These are phyloP conservation scores for Xiphorhynchus erythropygius DNA, from an alignment of 2,797 vertebrate genomes.

Conservation along the genomic window DNA sequence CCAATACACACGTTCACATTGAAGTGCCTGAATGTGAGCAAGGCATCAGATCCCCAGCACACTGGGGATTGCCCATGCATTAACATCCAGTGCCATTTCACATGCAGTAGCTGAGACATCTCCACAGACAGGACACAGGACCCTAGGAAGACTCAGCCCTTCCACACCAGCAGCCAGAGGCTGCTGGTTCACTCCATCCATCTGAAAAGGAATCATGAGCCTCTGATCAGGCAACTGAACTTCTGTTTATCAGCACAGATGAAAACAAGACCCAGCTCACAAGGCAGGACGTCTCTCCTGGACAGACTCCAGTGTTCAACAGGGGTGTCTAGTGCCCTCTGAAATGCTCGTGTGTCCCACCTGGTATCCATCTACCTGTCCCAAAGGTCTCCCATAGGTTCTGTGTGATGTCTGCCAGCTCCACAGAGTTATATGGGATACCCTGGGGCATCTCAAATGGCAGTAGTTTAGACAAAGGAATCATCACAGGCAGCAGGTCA, in stretches of 20 bases:
- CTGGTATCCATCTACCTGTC: not conserved
- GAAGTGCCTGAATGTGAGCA: not conserved
- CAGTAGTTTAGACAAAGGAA: not conserved
- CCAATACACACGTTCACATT: rapidly evolving
- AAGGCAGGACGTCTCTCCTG: not conserved
- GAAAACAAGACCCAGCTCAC: not conserved
- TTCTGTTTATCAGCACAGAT: not conserved
- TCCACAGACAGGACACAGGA: not conserved
- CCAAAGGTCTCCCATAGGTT: not conserved
- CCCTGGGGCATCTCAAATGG: not conserved
- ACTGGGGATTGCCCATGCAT: not conserved
- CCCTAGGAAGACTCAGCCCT: not conserved
- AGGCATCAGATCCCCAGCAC: not conserved
- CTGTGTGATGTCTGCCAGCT: not conserved
- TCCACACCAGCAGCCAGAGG: not conserved
- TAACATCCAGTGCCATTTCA: not conserved
- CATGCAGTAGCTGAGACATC: not conserved
- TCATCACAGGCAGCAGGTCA: not conserved
- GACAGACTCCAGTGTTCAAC: not conserved
- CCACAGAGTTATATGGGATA: not conserved
- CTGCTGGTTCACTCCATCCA: not conserved
- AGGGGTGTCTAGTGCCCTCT: not conserved
- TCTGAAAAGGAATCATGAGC: not conserved
- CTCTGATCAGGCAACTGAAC: not conserved
- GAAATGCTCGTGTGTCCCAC: not conserved